Evolutionary conservation across 2,113 vertebrate genomes (phyloP).

Genomic region (Ceyx melanurus): DNA sequence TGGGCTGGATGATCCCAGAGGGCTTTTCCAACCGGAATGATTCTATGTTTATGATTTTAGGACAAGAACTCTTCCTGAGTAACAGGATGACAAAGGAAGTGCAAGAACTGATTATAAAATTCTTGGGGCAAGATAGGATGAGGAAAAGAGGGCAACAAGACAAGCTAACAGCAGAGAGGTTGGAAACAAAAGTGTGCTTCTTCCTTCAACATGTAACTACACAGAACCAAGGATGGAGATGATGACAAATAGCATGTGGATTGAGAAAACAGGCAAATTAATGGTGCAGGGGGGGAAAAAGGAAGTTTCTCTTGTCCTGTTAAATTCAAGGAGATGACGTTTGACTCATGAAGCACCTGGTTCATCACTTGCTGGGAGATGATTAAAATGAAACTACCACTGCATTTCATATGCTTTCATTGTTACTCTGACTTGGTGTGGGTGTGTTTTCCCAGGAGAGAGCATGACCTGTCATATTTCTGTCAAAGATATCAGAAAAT

Average conservation of each 20-base stretch:
- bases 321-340: neutral
- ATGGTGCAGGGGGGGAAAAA: accelerated
- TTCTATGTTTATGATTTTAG: too few species aligned
- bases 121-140: neutral
- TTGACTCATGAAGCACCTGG: neutral
- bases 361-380: neutral
- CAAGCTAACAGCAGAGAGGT: neutral
- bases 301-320: neutral
- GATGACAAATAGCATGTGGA: neutral
- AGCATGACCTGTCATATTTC: neutral
- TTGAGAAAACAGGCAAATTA: neutral
- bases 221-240: neutral
- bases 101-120: neutral
- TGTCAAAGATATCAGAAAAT: neutral
- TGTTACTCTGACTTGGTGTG: neutral
- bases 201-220: neutral
- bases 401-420: neutral
- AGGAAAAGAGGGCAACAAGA: neutral
- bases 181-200: neutral
- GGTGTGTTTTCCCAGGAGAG: neutral
- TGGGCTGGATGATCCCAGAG: too few species aligned
- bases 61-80: neutral
- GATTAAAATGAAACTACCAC: neutral
- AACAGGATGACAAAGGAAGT: neutral
- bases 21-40: too few species aligned